phyloP scores from a whole-genome alignment of 2,888 invertebrate genomes.

The Eristalis pertinax region DNA sequence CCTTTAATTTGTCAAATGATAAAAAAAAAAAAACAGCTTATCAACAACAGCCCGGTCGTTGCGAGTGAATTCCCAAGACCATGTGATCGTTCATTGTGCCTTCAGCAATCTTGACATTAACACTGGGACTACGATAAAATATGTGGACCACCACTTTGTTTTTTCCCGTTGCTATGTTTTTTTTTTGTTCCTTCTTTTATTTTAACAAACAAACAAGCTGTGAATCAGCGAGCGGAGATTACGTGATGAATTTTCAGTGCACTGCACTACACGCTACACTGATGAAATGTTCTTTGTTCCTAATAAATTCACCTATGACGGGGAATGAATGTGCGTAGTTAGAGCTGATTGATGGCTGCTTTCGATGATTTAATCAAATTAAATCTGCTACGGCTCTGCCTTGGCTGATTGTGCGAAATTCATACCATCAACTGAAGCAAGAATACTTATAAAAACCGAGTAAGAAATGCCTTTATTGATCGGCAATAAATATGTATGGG shows the following conservation, averaged over 20 bases:
- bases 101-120: conserved; percentile 36
- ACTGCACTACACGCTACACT: neutral
- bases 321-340: neutral
- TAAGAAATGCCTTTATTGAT: neutral
- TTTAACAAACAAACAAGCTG: conserved; percentile 12
- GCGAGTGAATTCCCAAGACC: conserved; percentile 2
- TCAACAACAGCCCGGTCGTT: neutral
- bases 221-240: conserved; percentile 32
- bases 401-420: too few species aligned
- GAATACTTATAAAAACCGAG: neutral
- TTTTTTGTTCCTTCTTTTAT: conserved; percentile 7
- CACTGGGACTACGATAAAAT: conserved; percentile 40
- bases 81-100: neutral
- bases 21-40: neutral
- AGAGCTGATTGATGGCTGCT: neutral
- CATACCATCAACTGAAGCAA: neutral
- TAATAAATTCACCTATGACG: neutral
- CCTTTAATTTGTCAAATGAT: neutral
- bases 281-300: conserved; percentile 16
- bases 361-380: too few species aligned
- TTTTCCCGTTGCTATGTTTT: conserved; percentile 5
- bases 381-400: too few species aligned
- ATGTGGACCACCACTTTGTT: conserved; percentile 36
- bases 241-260: conserved; percentile 9
- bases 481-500: neutral